These are phyloP conservation scores for Cossypha caffra DNA, from an alignment of 2,797 vertebrate species.

Conservation along the genomic window DNA sequence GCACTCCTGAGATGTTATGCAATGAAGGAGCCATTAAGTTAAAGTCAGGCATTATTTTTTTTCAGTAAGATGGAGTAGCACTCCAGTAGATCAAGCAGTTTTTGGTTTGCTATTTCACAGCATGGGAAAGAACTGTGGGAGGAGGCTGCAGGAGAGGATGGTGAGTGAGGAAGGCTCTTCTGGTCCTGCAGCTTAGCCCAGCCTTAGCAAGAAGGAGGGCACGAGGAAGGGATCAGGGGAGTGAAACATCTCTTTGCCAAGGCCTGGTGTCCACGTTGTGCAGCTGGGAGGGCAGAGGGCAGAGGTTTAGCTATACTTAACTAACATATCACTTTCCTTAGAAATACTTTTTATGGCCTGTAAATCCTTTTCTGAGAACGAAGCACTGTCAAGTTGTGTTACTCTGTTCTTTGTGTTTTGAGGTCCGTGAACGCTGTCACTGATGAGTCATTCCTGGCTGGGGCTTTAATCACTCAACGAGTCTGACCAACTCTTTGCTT, in stretches of 20 bases:
- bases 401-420: neutral
- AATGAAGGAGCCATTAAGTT: neutral
- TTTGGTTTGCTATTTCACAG: neutral
- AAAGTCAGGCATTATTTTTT: neutral
- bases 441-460: neutral
- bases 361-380: neutral
- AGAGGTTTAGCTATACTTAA: neutral
- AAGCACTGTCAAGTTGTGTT: neutral
- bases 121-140: neutral
- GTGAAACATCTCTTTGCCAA: neutral
- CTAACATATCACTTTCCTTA: neutral
- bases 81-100: neutral
- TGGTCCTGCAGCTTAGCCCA: neutral
- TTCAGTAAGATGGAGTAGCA: neutral
- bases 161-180: neutral
- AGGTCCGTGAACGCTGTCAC: neutral
- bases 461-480: neutral
- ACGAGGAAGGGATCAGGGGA: neutral
- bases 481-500: neutral
- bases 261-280: neutral
- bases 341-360: neutral
- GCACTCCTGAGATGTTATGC: slow-evolving; percentile 3
- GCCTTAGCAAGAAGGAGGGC: neutral
- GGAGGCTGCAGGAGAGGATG: neutral
- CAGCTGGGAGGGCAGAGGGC: neutral